A percentile compares a stretch with the other conserved stretches of the same genome.
Evolutionary conservation across 2,888 invertebrate species (phyloP).

Genomic region (Morinoia aosen): DNA sequence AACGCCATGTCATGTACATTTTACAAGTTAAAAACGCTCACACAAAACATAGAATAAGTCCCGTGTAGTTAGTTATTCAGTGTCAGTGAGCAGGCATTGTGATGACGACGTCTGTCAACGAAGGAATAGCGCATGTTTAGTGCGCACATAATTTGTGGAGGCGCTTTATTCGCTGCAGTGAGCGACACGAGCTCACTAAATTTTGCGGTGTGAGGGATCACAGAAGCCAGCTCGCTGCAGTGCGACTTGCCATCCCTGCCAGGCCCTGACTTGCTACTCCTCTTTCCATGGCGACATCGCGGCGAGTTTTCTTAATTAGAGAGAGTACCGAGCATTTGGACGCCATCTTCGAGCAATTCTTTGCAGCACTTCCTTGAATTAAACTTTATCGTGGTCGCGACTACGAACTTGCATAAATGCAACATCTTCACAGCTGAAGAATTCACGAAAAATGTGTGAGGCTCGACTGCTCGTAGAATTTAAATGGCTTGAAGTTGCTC

Average conservation of each 20-base stretch:
- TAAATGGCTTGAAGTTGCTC: neutral
- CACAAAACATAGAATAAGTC: too few relatives aligned
- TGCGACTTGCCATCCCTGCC: neutral
- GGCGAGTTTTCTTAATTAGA: constrained; percentile 12
- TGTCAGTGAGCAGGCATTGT: too few relatives aligned
- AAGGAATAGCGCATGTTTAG: too few relatives aligned
- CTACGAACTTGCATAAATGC: neutral
- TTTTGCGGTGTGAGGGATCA: neutral
- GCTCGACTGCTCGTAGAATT: neutral
- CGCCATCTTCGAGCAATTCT: neutral
- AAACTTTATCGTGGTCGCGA: neutral
- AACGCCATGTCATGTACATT: too few relatives aligned
- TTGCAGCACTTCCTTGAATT: neutral
- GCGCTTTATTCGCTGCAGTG: neutral
- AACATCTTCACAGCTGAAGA: constrained; percentile 9
- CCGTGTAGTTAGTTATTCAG: too few relatives aligned
- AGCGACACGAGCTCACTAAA: neutral
- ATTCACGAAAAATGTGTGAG: neutral
- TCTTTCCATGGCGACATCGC: neutral
- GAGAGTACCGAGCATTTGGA: neutral
- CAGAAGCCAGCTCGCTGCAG: neutral
- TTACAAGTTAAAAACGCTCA: too few relatives aligned
- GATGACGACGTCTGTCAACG: too few relatives aligned
- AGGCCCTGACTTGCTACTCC: neutral
- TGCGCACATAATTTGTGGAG: neutral